phyloP scores from a whole-genome alignment of 2,797 vertebrate genomes.

The Coendou prehensilis region DNA sequence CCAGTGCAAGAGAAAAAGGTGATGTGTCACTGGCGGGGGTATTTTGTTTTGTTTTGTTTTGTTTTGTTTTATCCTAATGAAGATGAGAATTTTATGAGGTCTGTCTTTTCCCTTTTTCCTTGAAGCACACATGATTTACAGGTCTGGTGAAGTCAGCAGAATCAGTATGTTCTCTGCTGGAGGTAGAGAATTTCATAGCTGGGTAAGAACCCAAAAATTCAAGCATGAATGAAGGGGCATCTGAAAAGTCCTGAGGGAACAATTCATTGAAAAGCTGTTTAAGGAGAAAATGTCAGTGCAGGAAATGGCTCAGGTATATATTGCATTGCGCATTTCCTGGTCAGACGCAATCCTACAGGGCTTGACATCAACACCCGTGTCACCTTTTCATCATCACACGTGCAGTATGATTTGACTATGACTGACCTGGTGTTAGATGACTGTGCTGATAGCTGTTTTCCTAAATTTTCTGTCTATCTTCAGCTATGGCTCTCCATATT shows the following conservation, averaged over 20 bases:
- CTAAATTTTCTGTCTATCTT: not conserved
- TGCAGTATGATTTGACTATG: not conserved
- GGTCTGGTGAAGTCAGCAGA: not conserved
- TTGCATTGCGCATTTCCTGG: not conserved
- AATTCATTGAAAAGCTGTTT: not conserved
- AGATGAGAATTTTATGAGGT: conserved; percentile 36
- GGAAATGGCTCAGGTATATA: not conserved
- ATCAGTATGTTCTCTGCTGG: not conserved
- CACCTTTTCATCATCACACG: no score
- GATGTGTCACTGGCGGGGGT: not conserved
- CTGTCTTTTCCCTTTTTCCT: not conserved
- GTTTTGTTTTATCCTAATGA: not conserved
- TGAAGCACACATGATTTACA: not conserved
- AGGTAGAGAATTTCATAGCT: not conserved
- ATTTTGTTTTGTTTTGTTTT: not conserved
- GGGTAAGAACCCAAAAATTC: conserved; percentile 12
- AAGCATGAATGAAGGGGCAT: not conserved
- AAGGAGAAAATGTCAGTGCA: not conserved
- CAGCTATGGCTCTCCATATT: not conserved
- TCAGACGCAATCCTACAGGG: not conserved
- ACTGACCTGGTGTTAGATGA: not conserved
- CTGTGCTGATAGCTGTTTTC: not conserved
- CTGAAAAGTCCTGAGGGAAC: not conserved
- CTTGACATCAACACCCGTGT: not conserved
- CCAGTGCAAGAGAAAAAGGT: not conserved